These are phyloP conservation scores for Zaprionus capensis DNA, from an alignment of 1,140 invertebrate genomes.

Conservation along the genomic window DNA sequence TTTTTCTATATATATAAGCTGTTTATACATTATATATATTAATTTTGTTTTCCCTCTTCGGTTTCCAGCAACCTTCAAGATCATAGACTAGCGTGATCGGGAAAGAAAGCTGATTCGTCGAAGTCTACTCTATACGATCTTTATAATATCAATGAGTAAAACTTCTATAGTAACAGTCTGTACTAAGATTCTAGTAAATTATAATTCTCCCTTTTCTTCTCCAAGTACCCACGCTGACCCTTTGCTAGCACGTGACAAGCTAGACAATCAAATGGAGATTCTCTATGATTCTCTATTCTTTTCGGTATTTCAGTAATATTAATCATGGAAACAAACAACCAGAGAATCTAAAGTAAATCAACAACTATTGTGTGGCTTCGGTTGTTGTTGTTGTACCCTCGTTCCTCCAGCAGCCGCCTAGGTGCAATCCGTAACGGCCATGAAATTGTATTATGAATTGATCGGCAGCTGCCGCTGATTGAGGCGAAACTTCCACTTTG, in stretches of 20 bases:
- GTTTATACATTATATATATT: too few species aligned
- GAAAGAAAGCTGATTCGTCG: too few species aligned
- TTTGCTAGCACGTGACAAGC: slow-evolving; percentile 13
- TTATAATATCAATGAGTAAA: too few species aligned
- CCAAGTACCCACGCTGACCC: not conserved
- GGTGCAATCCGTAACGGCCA: slow-evolving; percentile 68
- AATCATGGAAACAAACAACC: slow-evolving; percentile 62
- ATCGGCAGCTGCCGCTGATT: slow-evolving; percentile 28
- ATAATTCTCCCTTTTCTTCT: not conserved
- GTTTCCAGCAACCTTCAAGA: too few species aligned
- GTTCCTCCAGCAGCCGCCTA: slow-evolving; percentile 22
- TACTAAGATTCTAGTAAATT: not conserved
- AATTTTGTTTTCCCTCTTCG: too few species aligned
- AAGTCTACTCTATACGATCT: too few species aligned
- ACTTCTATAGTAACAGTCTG: rapidly evolving
- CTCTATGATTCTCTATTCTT: not conserved
- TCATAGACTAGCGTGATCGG: too few species aligned
- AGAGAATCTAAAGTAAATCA: slow-evolving; percentile 61
- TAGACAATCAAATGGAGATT: not conserved
- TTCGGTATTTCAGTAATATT: slow-evolving; percentile 44
- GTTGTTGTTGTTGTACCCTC: slow-evolving; percentile 5
- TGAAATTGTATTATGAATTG: slow-evolving; percentile 57
- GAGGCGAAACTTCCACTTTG: slow-evolving; percentile 14
- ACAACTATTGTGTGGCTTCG: slow-evolving; percentile 46
- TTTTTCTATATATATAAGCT: too few species aligned